Conservation (phyloP, 2,113 vertebrate species). For the Merops nubicus region DNA sequence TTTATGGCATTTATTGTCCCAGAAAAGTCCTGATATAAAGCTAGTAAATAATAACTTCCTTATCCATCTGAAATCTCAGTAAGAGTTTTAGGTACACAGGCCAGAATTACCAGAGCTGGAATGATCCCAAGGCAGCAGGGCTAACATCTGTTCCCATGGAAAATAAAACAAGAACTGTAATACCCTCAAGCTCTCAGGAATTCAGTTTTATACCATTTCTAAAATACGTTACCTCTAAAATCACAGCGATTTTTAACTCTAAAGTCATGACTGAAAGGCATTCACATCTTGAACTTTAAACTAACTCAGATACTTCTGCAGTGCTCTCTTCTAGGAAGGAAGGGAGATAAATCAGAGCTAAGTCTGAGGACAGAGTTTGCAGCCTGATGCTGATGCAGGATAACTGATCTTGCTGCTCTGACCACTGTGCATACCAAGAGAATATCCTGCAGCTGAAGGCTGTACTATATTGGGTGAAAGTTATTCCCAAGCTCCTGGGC, state of each 20-base stretch:
- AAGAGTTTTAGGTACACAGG: constrained; percentile 35
- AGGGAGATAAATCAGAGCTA: background rate
- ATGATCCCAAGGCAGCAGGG: constrained; percentile 8
- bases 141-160: constrained; percentile 27
- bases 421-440: background rate
- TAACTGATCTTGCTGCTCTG: background rate
- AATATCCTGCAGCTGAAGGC: background rate
- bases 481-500: background rate
- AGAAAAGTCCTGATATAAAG: background rate
- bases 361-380: background rate
- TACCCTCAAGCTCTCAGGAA: constrained; percentile 4
- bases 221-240: background rate
- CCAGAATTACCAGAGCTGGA: constrained; percentile 22
- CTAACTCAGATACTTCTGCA: background rate
- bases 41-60: constrained; percentile 40
- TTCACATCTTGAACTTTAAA: background rate
- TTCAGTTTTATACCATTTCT: background rate
- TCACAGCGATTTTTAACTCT: background rate
- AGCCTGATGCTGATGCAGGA: background rate
- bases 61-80: constrained; percentile 1
- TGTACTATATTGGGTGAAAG: background rate
- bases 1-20: background rate
- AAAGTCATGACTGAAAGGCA: background rate
- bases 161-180: constrained; percentile 35
- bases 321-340: background rate